Conservation (phyloP, 2,888 invertebrate genomes). For the Standfussiana lucernea region DNA sequence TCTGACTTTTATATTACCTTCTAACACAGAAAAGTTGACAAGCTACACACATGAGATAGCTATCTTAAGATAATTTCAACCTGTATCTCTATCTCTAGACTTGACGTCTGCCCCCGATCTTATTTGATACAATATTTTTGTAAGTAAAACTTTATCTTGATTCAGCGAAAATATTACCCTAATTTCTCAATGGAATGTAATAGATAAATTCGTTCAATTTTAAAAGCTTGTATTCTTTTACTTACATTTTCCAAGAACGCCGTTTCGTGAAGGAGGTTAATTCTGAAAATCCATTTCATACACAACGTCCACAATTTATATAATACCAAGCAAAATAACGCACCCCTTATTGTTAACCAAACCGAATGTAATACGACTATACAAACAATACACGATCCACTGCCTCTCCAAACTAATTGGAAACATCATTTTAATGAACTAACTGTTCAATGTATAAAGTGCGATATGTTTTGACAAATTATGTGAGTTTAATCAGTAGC, state of each 20-base stretch:
- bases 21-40: constrained; percentile 33
- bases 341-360: neutral
- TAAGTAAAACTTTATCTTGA: neutral
- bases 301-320: constrained; percentile 35
- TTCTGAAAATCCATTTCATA: constrained; percentile 45
- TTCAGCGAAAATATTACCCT: neutral
- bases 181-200: constrained; percentile 17
- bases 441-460: constrained; percentile 34
- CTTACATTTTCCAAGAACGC: constrained; percentile 17
- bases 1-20: constrained; percentile 37
- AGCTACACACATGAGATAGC: constrained; percentile 9
- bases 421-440: constrained; percentile 23
- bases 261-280: constrained; percentile 19
- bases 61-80: constrained; percentile 12
- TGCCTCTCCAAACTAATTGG: constrained; percentile 26
- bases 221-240: neutral
- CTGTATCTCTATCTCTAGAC: constrained; percentile 7
- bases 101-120: constrained; percentile 10
- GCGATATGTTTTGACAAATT: constrained; percentile 32
- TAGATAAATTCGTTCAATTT: constrained; percentile 11
- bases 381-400: constrained; percentile 35
- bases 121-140: neutral
- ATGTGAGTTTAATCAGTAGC: constrained; percentile 44
- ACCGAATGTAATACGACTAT: constrained; percentile 18
- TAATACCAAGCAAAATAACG: constrained; percentile 35